A percentile compares a stretch with the other conserved stretches of the same genome.
Evolutionary conservation across 2,888 invertebrate genomes (phyloP).

Genomic region (Coelogynopora nodosa): DNA sequence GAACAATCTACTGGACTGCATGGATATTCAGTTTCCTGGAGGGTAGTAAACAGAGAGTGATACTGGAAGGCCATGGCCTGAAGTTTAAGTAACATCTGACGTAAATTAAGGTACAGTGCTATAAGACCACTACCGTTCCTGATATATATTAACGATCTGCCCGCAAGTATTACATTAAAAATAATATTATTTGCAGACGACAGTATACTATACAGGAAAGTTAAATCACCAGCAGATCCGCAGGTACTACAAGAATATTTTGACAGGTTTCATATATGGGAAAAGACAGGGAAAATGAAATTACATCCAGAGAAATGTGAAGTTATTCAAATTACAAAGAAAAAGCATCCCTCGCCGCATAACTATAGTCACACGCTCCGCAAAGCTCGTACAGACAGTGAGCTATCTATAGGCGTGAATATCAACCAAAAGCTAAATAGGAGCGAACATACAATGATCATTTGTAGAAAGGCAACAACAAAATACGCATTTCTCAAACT

Average conservation of each 20-base stretch:
- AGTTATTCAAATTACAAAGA: neutral
- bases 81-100: too few relatives aligned
- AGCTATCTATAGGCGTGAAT: neutral
- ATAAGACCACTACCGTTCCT: too few relatives aligned
- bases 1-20: neutral
- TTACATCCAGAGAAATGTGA: neutral
- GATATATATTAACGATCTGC: too few relatives aligned
- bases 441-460: neutral
- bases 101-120: too few relatives aligned
- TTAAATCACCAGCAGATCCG: neutral
- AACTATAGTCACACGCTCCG: neutral
- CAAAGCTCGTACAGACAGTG: neutral
- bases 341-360: neutral
- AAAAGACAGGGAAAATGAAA: too few relatives aligned
- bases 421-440: neutral
- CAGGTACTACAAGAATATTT: neutral
- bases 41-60: too few relatives aligned
- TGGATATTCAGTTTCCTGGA: neutral
- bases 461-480: neutral
- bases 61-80: too few relatives aligned
- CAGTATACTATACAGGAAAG: too few relatives aligned
- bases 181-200: neutral
- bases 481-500: neutral
- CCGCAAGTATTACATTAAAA: neutral
- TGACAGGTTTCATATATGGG: too few relatives aligned